Percentiles rank a stretch among this genome's conserved stretches.
These are phyloP conservation scores for Pteronotus mesoamericanus DNA, from an alignment of 2,797 vertebrate species.

Conservation along the genomic window DNA sequence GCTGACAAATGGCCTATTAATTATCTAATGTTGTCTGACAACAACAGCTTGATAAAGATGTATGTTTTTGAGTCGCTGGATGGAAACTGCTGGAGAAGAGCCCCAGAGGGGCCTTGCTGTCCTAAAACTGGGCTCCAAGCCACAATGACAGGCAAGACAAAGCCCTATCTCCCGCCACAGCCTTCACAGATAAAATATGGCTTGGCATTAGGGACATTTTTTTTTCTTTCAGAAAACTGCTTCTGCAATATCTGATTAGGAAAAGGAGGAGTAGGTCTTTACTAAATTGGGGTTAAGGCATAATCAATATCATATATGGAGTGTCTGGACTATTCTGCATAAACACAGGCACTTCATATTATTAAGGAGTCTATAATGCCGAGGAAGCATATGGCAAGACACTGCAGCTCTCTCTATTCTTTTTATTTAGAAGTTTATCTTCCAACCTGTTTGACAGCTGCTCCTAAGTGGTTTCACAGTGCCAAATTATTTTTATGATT, in stretches of 20 bases:
- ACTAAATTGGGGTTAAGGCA: conserved; percentile 93
- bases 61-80: conserved; percentile 92
- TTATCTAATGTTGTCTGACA: conserved; percentile 99
- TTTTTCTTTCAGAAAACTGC: conserved; percentile 82
- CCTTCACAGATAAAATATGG: conserved; percentile 87
- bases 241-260: conserved; percentile 89
- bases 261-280: conserved; percentile 87
- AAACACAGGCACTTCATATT: conserved; percentile 91
- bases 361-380: conserved; percentile 90
- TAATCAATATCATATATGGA: conserved; percentile 96
- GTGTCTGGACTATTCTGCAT: conserved; percentile 87
- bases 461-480: conserved; percentile 92
- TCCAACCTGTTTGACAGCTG: conserved; percentile 92
- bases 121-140: conserved; percentile 90
- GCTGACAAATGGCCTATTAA: conserved; percentile 99
- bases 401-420: conserved; percentile 82
- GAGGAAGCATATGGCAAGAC: conserved; percentile 87
- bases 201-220: conserved; percentile 85
- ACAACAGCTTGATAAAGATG: conserved; percentile 99
- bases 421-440: conserved; percentile 94
- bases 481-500: conserved; percentile 98
- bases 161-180: conserved; percentile 85
- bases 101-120: conserved; percentile 85
- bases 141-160: conserved; percentile 87
- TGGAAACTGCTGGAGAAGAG: conserved; percentile 85